Evolutionary conservation across 2,888 invertebrate genomes (phyloP), one percentile per base, ranked within the genome.

Genomic region (Dioctria rufipes): DNA sequence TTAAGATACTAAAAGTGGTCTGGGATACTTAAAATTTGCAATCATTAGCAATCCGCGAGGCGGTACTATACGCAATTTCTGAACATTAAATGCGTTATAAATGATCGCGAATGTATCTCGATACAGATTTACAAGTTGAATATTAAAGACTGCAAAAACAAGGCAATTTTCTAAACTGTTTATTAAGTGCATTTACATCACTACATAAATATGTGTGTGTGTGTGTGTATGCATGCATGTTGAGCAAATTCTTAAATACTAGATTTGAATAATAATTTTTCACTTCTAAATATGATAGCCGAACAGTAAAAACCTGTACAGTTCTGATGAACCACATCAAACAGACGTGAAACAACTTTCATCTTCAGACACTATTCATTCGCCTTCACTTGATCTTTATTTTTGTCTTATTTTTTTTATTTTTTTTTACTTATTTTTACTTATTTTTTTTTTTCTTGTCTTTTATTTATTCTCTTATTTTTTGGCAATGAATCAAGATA

Each of bases 261-360:
- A 25, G 25, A 25, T 25, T 25, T 25, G 25, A 25, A 25, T 25
- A 25, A 25, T 25, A 25, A 25, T 25, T 25, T 25, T 25, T 25
- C 25, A 25, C 25, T 25, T 1, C 25, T 25, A 25, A 25, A 25
- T 25, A n/a, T n/a, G 25, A 6, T 54, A 54, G 46, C 54, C 11
- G 54, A 8, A 11, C 11, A 8, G 54, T n/a, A 11, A 3, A 54
- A 11, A 54, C 54, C 49, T 46, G 49, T 9, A 1, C 25, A 25
- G 25, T 25, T 25, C 25, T 25, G 25, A 25, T 25, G 25, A 25
- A 25, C 25, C 25, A 25, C 25, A 25, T 65, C 65, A 51, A 51
- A 37, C 51, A 11, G 51, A 69, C 9, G 69, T 37, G 40, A 69
- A 69, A 69, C 69, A 69, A 69, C 69, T 69, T 69, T 69, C 69